These are phyloP conservation scores for Andricus curvator DNA, from an alignment of 2,888 invertebrate species.

Conservation along the genomic window DNA sequence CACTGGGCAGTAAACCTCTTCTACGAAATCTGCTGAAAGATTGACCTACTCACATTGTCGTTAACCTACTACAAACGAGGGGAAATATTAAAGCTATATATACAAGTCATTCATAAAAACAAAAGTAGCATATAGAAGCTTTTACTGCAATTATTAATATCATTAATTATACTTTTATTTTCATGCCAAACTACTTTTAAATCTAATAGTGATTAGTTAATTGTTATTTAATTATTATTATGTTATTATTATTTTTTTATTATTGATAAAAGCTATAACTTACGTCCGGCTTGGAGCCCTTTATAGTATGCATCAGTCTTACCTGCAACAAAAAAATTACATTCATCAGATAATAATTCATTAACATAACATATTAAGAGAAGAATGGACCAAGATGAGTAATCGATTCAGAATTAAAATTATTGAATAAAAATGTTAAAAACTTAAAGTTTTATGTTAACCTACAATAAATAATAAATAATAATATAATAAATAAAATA, in stretches of 20 bases:
- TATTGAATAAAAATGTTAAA: too few species aligned
- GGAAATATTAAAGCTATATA: not conserved
- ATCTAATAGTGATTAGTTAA: not conserved
- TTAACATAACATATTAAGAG: not conserved
- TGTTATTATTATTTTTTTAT: not conserved
- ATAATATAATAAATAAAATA: too few species aligned
- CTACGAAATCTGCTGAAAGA: not conserved
- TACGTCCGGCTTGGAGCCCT: not conserved
- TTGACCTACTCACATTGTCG: constrained; percentile 12
- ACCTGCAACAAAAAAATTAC: constrained; percentile 29
- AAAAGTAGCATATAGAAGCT: not conserved
- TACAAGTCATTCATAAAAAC: not conserved
- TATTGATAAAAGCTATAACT: not conserved
- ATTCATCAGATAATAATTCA: not conserved
- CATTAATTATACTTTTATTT: not conserved
- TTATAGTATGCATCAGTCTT: constrained; percentile 4
- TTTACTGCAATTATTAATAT: not conserved
- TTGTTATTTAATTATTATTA: not conserved
- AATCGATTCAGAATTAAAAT: too few species aligned
- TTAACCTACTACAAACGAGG: constrained; percentile 14
- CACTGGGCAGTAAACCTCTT: constrained; percentile 22
- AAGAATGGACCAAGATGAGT: not conserved
- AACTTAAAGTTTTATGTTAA: too few species aligned
- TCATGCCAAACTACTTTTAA: too few species aligned
- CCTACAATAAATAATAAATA: too few species aligned